Percentiles rank a stretch among this genome's conserved stretches.
These are phyloP conservation scores for Ailuropoda melanoleuca DNA, from an alignment of 2,113 vertebrate species.

Conservation along the genomic window DNA sequence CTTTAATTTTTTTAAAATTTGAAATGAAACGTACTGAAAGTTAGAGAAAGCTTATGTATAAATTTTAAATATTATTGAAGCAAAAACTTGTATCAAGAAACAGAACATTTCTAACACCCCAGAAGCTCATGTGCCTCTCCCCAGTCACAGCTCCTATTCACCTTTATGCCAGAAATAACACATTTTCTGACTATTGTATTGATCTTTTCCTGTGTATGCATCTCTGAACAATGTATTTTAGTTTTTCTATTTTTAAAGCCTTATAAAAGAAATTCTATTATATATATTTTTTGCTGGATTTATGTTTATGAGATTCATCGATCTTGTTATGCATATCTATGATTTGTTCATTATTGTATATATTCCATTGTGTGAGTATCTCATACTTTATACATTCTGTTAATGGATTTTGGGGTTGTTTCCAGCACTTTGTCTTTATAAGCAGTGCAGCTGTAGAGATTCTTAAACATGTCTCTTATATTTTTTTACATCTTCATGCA, in stretches of 20 bases:
- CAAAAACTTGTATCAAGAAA: not conserved
- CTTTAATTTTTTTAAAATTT: not conserved
- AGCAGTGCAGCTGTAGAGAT: not conserved
- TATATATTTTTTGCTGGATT: not conserved
- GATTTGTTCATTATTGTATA: not conserved
- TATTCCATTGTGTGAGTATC: not conserved
- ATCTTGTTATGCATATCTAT: not conserved
- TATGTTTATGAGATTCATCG: not conserved
- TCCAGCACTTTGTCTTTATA: not conserved
- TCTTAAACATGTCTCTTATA: not conserved
- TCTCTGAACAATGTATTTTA: not conserved
- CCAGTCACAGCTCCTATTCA: not conserved
- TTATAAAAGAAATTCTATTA: not conserved
- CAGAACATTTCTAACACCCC: not conserved
- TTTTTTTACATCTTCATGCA: not conserved
- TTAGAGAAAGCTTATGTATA: not conserved
- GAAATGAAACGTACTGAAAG: not conserved
- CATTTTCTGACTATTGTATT: not conserved
- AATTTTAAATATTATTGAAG: not conserved
- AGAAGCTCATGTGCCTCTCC: not conserved
- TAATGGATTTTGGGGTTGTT: not conserved
- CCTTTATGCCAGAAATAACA: not conserved
- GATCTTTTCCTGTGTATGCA: not conserved
- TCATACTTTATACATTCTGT: not conserved
- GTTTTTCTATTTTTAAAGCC: not conserved